These are phyloP conservation scores for Chlamydotis undulata DNA, from an alignment of 2,113 vertebrate genomes.

Conservation along the genomic window DNA sequence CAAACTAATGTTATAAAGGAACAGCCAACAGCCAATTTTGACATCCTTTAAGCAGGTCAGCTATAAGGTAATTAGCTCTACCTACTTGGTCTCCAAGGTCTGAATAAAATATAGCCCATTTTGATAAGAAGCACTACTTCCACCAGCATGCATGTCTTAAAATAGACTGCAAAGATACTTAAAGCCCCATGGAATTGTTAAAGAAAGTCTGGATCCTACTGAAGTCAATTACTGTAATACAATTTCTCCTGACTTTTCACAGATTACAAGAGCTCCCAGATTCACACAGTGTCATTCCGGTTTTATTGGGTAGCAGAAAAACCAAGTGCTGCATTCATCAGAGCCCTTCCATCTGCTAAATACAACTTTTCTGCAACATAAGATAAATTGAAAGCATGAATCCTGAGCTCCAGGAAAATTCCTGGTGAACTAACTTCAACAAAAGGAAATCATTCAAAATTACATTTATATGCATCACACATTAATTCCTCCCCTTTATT, in stretches of 20 bases:
- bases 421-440: background rate
- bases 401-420: background rate
- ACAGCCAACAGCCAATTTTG: slow-evolving; percentile 63
- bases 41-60: slow-evolving; percentile 65
- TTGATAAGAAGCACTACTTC: slow-evolving; percentile 59
- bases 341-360: background rate
- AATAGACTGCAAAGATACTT: slow-evolving; percentile 55
- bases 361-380: background rate
- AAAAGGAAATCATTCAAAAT: background rate
- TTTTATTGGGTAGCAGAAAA: background rate
- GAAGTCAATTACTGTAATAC: slow-evolving; percentile 60
- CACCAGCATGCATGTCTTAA: slow-evolving; percentile 29
- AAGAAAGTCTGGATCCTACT: slow-evolving; percentile 11
- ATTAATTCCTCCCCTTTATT: background rate
- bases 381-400: background rate
- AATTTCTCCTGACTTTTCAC: slow-evolving; percentile 45
- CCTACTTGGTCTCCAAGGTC: slow-evolving; percentile 54
- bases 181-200: slow-evolving; percentile 31
- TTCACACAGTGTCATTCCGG: background rate
- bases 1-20: slow-evolving; percentile 58
- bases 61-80: slow-evolving; percentile 67
- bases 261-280: slow-evolving; percentile 12
- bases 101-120: slow-evolving; percentile 66
- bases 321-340: background rate
- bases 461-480: background rate